Percentiles rank a stretch among this genome's conserved stretches.
Evolutionary conservation across 2,797 vertebrate species (phyloP).

Genomic region (Geotria australis): DNA sequence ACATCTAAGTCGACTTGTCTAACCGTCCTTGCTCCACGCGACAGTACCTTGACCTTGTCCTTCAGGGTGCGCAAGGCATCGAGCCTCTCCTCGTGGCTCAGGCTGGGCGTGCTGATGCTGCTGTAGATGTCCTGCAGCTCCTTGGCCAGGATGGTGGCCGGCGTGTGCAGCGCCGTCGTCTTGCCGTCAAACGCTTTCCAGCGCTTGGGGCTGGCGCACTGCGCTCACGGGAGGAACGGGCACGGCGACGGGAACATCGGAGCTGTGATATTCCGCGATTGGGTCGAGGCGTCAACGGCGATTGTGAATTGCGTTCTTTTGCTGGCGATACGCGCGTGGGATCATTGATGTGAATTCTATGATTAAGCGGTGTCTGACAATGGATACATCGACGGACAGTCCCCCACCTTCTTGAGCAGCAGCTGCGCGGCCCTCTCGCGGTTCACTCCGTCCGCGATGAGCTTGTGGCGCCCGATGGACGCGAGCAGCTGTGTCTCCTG

Average conservation of each 20-base stretch:
- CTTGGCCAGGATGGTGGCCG: slow-evolving; percentile 24
- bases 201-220: slow-evolving; percentile 34
- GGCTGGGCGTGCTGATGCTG: slow-evolving; percentile 10
- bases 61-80: slow-evolving; percentile 30
- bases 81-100: slow-evolving; percentile 21
- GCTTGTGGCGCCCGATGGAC: slow-evolving; percentile 24
- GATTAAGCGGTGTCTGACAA: no score
- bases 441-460: slow-evolving; percentile 10
- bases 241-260: slow-evolving; percentile 6
- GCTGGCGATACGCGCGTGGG: not conserved
- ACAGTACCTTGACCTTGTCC: slow-evolving; percentile 32
- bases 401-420: slow-evolving; percentile 48
- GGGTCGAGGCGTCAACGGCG: slow-evolving; percentile 5
- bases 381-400: no score
- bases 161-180: slow-evolving; percentile 34
- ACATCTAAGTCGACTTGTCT: no score
- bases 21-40: not conserved
- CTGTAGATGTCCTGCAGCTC: slow-evolving; percentile 40
- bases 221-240: slow-evolving; percentile 4
- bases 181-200: slow-evolving; percentile 32
- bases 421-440: slow-evolving; percentile 13
- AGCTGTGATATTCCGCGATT: slow-evolving; percentile 8
- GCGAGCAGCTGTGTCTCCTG: slow-evolving; percentile 36
- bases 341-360: no score
- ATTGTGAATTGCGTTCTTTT: slow-evolving; percentile 6